Percentiles rank a stretch among this genome's conserved stretches.
Conservation (phyloP, 2,113 vertebrate genomes). For the Charina bottae region DNA sequence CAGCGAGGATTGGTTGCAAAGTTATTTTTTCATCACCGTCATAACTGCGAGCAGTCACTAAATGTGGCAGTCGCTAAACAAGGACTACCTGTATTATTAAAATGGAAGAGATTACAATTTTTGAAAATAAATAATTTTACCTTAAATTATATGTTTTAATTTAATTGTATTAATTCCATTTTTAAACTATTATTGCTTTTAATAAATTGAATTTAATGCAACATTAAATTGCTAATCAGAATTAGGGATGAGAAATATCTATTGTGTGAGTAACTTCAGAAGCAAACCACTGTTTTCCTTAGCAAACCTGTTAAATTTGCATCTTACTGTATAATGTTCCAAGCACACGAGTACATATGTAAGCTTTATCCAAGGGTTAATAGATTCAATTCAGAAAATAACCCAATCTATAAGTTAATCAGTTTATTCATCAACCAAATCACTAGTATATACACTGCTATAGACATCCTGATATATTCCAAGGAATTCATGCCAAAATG, state of each 20-base stretch:
- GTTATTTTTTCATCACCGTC: neutral
- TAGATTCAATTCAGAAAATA: neutral
- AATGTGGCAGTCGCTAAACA: neutral
- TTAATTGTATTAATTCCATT: neutral
- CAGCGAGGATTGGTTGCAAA: neutral
- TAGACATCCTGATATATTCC: neutral
- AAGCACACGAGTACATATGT: neutral
- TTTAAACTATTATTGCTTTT: neutral
- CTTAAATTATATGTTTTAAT: neutral
- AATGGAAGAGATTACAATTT: neutral
- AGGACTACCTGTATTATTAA: neutral
- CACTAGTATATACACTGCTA: neutral
- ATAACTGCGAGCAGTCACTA: neutral
- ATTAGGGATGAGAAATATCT: neutral
- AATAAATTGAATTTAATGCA: neutral
- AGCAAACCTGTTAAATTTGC: no score
- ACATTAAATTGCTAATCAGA: neutral
- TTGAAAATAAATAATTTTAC: neutral
- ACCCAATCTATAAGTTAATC: neutral
- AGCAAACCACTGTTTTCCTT: neutral
- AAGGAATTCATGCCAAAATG: neutral
- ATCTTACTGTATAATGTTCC: neutral
- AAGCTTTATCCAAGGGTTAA: neutral
- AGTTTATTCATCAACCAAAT: neutral
- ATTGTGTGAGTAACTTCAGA: neutral